Conservation (phyloP, 2,888 invertebrate species). For the Philereme transversata region DNA sequence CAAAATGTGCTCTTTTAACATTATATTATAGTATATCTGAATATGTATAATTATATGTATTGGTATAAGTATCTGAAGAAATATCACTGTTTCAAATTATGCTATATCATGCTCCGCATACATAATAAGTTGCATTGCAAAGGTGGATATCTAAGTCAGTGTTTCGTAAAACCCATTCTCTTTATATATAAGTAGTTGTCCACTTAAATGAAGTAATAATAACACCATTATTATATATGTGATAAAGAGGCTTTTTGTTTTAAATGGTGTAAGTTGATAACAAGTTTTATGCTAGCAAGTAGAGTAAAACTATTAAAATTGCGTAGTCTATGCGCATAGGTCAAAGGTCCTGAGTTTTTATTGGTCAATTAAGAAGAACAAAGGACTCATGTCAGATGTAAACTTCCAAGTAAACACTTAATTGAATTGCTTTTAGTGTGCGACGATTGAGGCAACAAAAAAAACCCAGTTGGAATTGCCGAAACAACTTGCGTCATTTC, state of each 20-base stretch:
- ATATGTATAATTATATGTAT: no score
- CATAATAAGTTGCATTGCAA: slow-evolving; percentile 4
- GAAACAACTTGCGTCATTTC: slow-evolving; percentile 77
- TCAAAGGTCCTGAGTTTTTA: slow-evolving; percentile 7
- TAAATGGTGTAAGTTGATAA: slow-evolving; percentile 18
- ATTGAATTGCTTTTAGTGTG: slow-evolving; percentile 13
- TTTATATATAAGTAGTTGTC: slow-evolving; percentile 3
- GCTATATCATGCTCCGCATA: background rate
- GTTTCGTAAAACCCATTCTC: slow-evolving; percentile 17
- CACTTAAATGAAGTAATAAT: slow-evolving; percentile 17
- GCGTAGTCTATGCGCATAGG: slow-evolving; percentile 1
- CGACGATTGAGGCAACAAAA: slow-evolving; percentile 63
- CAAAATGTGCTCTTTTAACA: no score
- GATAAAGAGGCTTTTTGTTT: slow-evolving; percentile 18
- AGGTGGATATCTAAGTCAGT: slow-evolving; percentile 2
- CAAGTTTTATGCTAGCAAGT: slow-evolving; percentile 13
- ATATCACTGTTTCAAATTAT: background rate
- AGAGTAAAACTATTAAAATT: slow-evolving; percentile 10
- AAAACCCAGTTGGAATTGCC: slow-evolving; percentile 63
- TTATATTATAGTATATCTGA: no score
- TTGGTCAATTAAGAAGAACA: slow-evolving; percentile 5
- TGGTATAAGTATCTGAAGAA: no score
- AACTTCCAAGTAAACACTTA: slow-evolving; percentile 1
- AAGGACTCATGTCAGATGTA: slow-evolving; percentile 1
- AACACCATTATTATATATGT: slow-evolving; percentile 6